These are phyloP conservation scores for Mamestra configurata DNA, from an alignment of 1,140 invertebrate genomes.

Conservation along the genomic window DNA sequence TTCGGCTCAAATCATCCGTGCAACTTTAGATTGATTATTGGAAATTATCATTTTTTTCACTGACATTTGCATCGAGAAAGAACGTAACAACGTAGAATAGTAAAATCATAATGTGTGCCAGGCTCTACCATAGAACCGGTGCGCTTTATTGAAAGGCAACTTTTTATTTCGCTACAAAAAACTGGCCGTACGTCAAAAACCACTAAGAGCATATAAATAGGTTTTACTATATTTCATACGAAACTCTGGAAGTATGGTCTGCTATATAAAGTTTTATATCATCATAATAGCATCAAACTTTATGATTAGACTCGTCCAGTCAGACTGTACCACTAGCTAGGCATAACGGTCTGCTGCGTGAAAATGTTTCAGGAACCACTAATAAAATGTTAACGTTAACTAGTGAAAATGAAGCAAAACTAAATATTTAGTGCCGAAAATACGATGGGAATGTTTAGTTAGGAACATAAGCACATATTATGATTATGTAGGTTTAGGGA, in stretches of 20 bases:
- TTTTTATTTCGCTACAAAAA: conserved; percentile 35
- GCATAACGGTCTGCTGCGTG: conserved; percentile 26
- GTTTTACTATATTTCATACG: conserved; percentile 50
- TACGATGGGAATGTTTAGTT: conserved; percentile 38
- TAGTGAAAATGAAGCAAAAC: conserved; percentile 21
- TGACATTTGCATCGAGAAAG: background rate
- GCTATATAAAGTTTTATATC: conserved; percentile 57
- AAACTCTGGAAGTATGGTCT: conserved; percentile 45
- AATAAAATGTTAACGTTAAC: conserved; percentile 32
- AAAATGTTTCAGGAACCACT: conserved; percentile 33
- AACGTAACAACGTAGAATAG: no score
- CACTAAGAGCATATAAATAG: conserved; percentile 43
- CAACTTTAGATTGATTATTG: background rate
- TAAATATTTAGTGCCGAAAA: conserved; percentile 16
- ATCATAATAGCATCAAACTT: conserved; percentile 56
- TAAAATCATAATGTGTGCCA: no score
- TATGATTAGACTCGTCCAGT: conserved; percentile 56
- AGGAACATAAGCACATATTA: conserved; percentile 18
- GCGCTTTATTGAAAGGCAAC: conserved; percentile 11
- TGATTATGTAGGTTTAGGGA: conserved; percentile 29
- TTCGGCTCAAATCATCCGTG: background rate
- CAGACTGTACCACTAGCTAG: background rate
- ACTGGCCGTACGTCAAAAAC: conserved; percentile 1
- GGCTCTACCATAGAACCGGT: background rate
- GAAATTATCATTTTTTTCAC: background rate